phyloP scores from a whole-genome alignment of 2,888 invertebrate species.

The Tachina lurida region DNA sequence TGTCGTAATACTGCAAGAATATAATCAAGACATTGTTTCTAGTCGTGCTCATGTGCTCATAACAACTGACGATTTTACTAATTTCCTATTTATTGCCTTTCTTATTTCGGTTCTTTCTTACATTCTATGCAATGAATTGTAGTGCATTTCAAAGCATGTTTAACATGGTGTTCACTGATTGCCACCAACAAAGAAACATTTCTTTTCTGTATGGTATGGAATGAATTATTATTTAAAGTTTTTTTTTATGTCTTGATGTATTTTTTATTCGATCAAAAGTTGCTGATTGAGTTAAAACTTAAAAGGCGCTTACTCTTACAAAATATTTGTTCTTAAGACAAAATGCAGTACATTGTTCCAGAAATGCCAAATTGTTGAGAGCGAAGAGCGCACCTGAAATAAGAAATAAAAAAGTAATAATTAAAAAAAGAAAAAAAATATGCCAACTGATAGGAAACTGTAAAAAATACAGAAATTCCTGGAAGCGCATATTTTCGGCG shows the following conservation, averaged over 20 bases:
- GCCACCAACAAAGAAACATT: slow-evolving; percentile 9
- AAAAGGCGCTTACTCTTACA: too few species aligned
- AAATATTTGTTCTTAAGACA: too few species aligned
- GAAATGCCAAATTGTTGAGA: too few species aligned
- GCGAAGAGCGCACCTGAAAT: too few species aligned
- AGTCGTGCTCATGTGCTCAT: slow-evolving; percentile 9
- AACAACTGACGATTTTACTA: slow-evolving; percentile 15
- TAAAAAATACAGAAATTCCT: too few species aligned
- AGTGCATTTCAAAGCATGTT: slow-evolving; percentile 24
- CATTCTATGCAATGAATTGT: slow-evolving; percentile 22
- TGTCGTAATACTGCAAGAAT: slow-evolving; percentile 45
- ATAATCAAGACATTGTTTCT: slow-evolving; percentile 61
- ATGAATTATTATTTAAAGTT: slow-evolving; percentile 2
- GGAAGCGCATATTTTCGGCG: too few species aligned
- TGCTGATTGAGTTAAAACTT: too few species aligned
- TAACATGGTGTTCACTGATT: slow-evolving; percentile 24
- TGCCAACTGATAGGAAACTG: too few species aligned
- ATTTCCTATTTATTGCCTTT: slow-evolving; percentile 27
- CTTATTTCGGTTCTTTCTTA: slow-evolving; percentile 9
- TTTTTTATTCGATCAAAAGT: not conserved
- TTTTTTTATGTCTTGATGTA: not conserved
- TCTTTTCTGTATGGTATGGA: slow-evolving; percentile 5
- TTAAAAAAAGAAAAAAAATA: too few species aligned
- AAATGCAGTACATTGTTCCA: too few species aligned
- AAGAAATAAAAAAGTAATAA: too few species aligned